Conservation (phyloP, 2,113 vertebrate genomes). For the Micromys minutus region DNA sequence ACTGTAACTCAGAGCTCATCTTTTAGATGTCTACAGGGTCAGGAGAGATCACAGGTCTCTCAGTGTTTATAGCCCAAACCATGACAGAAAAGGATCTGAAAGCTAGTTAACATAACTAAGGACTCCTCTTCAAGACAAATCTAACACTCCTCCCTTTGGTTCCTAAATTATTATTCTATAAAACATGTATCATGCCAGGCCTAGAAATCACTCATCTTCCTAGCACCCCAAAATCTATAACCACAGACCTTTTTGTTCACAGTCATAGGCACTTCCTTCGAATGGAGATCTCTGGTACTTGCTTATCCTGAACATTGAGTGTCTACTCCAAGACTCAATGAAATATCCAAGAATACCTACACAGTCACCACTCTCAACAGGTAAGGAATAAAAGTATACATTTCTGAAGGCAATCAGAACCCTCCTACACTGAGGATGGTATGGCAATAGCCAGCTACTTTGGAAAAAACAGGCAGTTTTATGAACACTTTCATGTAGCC, state of each 20-base stretch:
- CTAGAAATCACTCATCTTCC: conserved; percentile 27
- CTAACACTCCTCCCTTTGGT: not conserved
- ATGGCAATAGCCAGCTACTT: not conserved
- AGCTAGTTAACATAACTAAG: conserved; percentile 33
- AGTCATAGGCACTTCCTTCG: conserved; percentile 7
- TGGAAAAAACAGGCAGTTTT: conserved; percentile 29
- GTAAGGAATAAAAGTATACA: conserved; percentile 10
- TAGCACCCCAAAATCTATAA: not conserved
- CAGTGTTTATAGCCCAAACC: not conserved
- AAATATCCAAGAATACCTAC: not conserved
- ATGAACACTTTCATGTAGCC: conserved; percentile 1
- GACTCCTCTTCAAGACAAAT: not conserved
- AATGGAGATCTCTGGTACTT: not conserved
- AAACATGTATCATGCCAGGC: conserved; percentile 10
- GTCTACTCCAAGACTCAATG: conserved; percentile 23
- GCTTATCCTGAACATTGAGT: conserved; percentile 37
- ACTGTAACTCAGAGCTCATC: conserved; percentile 11
- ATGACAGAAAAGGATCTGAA: not conserved
- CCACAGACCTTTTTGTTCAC: not conserved
- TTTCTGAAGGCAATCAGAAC: not conserved
- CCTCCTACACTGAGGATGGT: not conserved
- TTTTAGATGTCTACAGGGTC: not conserved
- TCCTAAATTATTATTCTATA: conserved; percentile 18
- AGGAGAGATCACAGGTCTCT: conserved; percentile 1
- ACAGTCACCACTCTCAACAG: not conserved